phyloP scores from a whole-genome alignment of 2,113 vertebrate species.

The Notechis scutatus region DNA sequence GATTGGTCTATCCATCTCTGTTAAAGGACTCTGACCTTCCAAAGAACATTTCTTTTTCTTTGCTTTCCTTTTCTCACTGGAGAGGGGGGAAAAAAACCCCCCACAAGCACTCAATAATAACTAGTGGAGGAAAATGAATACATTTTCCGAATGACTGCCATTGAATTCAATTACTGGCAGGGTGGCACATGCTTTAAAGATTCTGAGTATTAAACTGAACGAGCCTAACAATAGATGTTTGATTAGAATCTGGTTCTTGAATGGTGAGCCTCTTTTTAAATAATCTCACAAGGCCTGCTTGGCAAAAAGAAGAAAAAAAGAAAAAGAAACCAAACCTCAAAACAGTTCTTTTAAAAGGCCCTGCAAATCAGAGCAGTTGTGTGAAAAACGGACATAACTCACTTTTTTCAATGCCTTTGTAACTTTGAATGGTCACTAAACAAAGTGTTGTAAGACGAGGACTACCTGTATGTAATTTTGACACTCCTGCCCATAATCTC shows the following conservation, averaged over 20 bases:
- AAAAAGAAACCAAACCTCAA: background rate
- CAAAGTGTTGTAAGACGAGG: background rate
- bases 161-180: slow-evolving; percentile 26
- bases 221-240: slow-evolving; percentile 22
- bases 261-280: background rate
- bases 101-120: background rate
- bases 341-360: background rate
- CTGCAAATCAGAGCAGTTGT: background rate
- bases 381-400: background rate
- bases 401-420: background rate
- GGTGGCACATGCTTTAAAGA: background rate
- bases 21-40: background rate
- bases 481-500: background rate
- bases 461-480: background rate
- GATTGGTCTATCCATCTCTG: background rate
- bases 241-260: background rate
- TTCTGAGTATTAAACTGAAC: slow-evolving; percentile 5
- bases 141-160: slow-evolving; percentile 22
- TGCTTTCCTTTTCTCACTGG: background rate
- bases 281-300: background rate
- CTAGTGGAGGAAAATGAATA: slow-evolving; percentile 3
- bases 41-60: background rate
- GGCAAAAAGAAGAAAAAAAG: background rate
- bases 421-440: background rate
- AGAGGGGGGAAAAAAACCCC: background rate